Evolutionary conservation across 1,140 invertebrate genomes (phyloP).

Genomic region (Nylanderia fulva): DNA sequence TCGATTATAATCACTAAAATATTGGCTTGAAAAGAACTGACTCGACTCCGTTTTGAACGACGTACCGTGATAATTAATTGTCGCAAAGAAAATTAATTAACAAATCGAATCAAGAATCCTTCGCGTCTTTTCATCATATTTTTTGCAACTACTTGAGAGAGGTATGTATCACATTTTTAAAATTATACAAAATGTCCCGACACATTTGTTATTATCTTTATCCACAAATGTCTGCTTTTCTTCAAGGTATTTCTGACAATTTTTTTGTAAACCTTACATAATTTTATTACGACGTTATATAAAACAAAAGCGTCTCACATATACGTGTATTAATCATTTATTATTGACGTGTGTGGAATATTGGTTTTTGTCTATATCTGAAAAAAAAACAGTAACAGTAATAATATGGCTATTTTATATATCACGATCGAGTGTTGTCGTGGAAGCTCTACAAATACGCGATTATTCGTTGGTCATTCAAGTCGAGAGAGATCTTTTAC

Average conservation of each 20-base stretch:
- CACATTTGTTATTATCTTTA: neutral
- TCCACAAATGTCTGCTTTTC: neutral
- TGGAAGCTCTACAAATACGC: slow-evolving; percentile 66
- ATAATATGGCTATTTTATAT: slow-evolving; percentile 70
- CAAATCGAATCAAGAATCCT: too few relatives aligned
- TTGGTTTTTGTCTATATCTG: slow-evolving; percentile 40
- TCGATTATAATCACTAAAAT: slow-evolving; percentile 68
- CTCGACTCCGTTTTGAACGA: slow-evolving; percentile 44
- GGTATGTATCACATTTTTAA: too few relatives aligned
- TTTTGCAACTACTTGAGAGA: neutral
- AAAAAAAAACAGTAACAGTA: slow-evolving; percentile 64
- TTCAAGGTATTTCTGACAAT: neutral
- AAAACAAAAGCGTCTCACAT: neutral
- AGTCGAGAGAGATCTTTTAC: slow-evolving; percentile 41
- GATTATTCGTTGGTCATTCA: slow-evolving; percentile 38
- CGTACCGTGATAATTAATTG: slow-evolving; percentile 41
- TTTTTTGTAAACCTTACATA: neutral
- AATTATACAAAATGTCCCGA: neutral
- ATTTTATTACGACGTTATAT: neutral
- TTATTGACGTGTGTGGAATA: slow-evolving; percentile 56
- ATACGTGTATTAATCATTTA: slow-evolving; percentile 59
- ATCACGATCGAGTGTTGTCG: slow-evolving; percentile 69
- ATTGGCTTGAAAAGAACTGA: slow-evolving; percentile 62
- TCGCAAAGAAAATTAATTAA: too few relatives aligned
- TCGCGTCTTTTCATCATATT: neutral